Evolutionary conservation across 2,888 invertebrate genomes (phyloP), one percentile per base, ranked within the genome.

Genomic region (Drosophila siamana): DNA sequence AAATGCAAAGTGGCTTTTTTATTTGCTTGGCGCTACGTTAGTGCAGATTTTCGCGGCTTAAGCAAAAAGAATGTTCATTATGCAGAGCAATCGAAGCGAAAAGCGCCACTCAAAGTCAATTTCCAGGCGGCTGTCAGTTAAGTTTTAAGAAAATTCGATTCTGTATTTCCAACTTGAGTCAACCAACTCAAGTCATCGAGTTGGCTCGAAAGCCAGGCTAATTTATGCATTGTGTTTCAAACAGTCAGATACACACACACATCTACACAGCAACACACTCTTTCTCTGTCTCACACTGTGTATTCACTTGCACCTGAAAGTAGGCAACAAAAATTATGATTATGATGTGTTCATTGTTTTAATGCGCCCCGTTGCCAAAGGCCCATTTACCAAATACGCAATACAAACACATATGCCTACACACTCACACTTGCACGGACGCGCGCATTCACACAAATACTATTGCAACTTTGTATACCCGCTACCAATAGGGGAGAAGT

Each of bases 311-410:
- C 65, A 54, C 71, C 74, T 66, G 62, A 84, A 88, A 88, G 80
- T 85, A 84, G 81, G 86, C 88, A 63, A 81, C 84, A 81, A 72
- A 77, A 85, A 79, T 85, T 85, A 88, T 77, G 86, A 76, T 88
- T 86, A 85, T 84, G 79, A 86, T 88, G 88, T 85, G 85, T 86
- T 88, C 79, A 86, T 84, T 86, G 88, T 88, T 86, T 81, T 88
- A 77, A 88, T 86, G 84, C 68, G 67, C 46, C 36, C 64, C 52
- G 30, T 62, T 52, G 64, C 78, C 69, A 9, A 48, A 64, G 67
- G 70, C 69, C 76, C 67, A 74, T 78, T 86, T 71, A 47, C 65
- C 71, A 62, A 72, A 63, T 63, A 77, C 48, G 62, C 64, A 67
- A 60, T 60, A 44, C 48, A 54, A 69, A 47, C 50, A 66, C 48